Base-by-base conservation (phyloP, 1,140 invertebrate genomes). In the Scaptomyza graminum region DNA sequence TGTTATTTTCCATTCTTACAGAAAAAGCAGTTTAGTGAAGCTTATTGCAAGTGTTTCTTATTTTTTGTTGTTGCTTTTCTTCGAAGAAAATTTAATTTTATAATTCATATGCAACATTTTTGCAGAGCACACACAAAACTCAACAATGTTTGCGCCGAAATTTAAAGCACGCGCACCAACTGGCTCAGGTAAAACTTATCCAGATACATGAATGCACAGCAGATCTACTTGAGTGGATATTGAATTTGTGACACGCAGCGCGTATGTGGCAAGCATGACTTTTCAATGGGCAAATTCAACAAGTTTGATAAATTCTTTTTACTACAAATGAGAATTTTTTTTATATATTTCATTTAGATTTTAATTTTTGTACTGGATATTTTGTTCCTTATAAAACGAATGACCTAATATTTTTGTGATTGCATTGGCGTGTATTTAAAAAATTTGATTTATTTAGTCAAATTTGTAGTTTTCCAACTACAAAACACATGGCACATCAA, bases 91-190 rank as follows among this genome's bases (percentile, higher is more conserved):
- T 37, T 11, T n/a, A 4, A 37, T 34, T 43, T 54, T 54, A 12
- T 39, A 37, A 46, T 22, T 56, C 13, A 57, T 74, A 66, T 81
- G 72, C 66, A 55, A 49, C 37, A 37, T 54, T 72, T 59, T 90
- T 81, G 71, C 90, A 91, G 89, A 90, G 64, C 56, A 81, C 57
- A 79, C 82, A 76, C 78, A 77, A 76, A 71, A 68, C 41, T 59
- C 74, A 22, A 74, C 94, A 92, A 95, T 95, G 94, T 94, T 95
- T 82, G 94, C 94, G 79, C 95, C 95, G 69, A 95, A 94, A 91
- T 96, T 96, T 93, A 96, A 96, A 93, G 95, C 95, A 80, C 95
- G 94, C 79, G 94, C 95, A 76, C 93, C 94, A 50, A 94, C 94
- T 79, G 90, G 90, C 65, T 93, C 95, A 95, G 95, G 95, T 96